These are phyloP conservation scores for Mus spretus DNA, from an alignment of 2,797 vertebrate genomes.

Conservation along the genomic window DNA sequence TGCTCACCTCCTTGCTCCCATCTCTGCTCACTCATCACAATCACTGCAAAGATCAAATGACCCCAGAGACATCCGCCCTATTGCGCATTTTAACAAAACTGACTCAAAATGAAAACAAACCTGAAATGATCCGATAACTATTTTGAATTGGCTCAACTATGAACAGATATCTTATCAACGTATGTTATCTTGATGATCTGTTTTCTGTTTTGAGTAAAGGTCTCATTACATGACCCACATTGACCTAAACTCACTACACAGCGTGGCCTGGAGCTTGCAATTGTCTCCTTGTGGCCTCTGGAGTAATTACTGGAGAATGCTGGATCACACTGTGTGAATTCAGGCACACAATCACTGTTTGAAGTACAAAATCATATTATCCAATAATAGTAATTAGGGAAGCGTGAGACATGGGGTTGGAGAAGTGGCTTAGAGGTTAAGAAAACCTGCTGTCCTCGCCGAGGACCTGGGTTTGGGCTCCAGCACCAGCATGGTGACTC, in stretches of 20 bases:
- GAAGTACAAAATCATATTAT: neutral
- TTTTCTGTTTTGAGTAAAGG: neutral
- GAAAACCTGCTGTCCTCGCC: neutral
- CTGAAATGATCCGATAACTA: neutral
- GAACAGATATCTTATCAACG: neutral
- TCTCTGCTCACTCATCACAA: neutral
- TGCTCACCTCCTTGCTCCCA: neutral
- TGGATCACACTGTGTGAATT: neutral
- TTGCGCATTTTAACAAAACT: neutral
- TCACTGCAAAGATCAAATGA: slow-evolving; percentile 14
- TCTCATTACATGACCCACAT: neutral
- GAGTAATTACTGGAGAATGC: neutral
- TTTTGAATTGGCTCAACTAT: slow-evolving; percentile 27
- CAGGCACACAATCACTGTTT: neutral
- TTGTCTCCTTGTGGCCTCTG: neutral
- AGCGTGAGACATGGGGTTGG: neutral
- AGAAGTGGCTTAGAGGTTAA: neutral
- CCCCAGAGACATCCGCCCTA: neutral
- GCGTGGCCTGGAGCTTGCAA: neutral
- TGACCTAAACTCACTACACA: neutral
- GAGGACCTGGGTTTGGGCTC: no score
- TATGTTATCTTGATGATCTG: neutral
- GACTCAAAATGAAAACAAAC: slow-evolving; percentile 47
- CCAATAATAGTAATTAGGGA: slow-evolving; percentile 6
- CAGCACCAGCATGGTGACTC: neutral